Percentiles rank a stretch among this genome's conserved stretches.
phyloP scores from a whole-genome alignment of 2,113 vertebrate species.

The Pao palembangensis region DNA sequence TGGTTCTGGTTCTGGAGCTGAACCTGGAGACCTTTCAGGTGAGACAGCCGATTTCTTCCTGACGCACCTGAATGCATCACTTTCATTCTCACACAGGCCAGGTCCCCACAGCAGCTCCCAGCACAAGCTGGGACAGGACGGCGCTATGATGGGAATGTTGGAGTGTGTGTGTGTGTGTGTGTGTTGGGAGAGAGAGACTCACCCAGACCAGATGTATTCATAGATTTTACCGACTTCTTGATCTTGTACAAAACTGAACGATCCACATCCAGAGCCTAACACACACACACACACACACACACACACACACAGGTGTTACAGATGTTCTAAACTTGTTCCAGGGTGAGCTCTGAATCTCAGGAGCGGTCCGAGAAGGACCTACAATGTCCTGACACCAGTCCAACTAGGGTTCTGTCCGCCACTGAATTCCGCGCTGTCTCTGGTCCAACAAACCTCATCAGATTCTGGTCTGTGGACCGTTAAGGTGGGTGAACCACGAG shows the following conservation, averaged over 20 bases:
- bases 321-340: background rate
- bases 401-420: too few relatives aligned
- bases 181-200: conserved; percentile 56
- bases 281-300: background rate
- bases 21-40: too few relatives aligned
- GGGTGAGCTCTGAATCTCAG: too few relatives aligned
- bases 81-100: too few relatives aligned
- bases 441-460: too few relatives aligned
- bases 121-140: conserved; percentile 59
- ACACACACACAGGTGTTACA: background rate
- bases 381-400: too few relatives aligned
- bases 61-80: background rate
- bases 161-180: conserved; percentile 1
- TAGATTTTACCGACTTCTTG: conserved; percentile 96
- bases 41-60: too few relatives aligned
- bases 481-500: too few relatives aligned
- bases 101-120: background rate
- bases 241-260: conserved; percentile 90
- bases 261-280: conserved; percentile 88
- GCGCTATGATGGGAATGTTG: conserved; percentile 66
- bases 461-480: too few relatives aligned
- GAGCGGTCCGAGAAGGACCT: too few relatives aligned
- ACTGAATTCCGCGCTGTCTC: too few relatives aligned
- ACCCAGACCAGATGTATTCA: conserved; percentile 88
- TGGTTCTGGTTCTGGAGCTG: too few relatives aligned